A percentile compares a stretch with the other conserved stretches of the same genome.
These are phyloP conservation scores for Leptinotarsa haldemani DNA, from an alignment of 2,888 invertebrate genomes.

Conservation along the genomic window DNA sequence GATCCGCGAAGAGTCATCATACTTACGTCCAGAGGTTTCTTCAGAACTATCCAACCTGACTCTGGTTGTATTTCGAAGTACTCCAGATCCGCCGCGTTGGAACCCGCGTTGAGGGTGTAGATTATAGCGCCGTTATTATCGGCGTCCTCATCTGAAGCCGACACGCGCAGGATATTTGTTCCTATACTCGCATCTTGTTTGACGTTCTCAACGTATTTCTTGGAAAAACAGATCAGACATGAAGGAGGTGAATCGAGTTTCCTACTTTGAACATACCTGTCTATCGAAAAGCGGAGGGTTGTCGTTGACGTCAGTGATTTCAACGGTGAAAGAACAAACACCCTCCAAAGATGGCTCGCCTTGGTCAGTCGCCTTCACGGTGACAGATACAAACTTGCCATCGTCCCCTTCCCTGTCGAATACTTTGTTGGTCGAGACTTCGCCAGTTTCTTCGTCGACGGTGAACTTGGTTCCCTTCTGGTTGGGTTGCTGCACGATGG, in stretches of 20 bases:
- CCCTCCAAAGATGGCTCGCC: constrained; percentile 98
- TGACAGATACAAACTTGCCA: constrained; percentile 95
- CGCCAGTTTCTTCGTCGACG: constrained; percentile 95
- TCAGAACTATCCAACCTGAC: constrained; percentile 96
- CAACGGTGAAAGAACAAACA: constrained; percentile 97
- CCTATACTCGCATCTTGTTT: constrained; percentile 97
- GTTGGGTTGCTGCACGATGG: constrained; percentile 96
- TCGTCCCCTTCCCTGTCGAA: constrained; percentile 98
- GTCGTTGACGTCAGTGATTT: constrained; percentile 97
- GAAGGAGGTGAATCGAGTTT: neutral
- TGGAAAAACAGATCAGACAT: constrained; percentile 45
- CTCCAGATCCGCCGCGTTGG: constrained; percentile 89
- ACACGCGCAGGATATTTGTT: constrained; percentile 92
- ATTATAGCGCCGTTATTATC: constrained; percentile 96
- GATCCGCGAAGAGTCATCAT: constrained; percentile 55
- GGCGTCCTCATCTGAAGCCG: constrained; percentile 96
- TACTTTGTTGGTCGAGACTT: constrained; percentile 94
- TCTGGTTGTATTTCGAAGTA: constrained; percentile 97
- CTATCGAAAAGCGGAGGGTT: constrained; percentile 95
- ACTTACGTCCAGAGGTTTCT: constrained; percentile 97
- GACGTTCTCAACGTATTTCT: constrained; percentile 97
- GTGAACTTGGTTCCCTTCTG: constrained; percentile 96
- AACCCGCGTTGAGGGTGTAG: constrained; percentile 90
- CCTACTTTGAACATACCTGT: constrained; percentile 72
- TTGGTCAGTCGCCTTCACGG: constrained; percentile 97